These are phyloP conservation scores for Trachymyrmex cornetzi DNA, from an alignment of 1,140 invertebrate species.

Conservation along the genomic window DNA sequence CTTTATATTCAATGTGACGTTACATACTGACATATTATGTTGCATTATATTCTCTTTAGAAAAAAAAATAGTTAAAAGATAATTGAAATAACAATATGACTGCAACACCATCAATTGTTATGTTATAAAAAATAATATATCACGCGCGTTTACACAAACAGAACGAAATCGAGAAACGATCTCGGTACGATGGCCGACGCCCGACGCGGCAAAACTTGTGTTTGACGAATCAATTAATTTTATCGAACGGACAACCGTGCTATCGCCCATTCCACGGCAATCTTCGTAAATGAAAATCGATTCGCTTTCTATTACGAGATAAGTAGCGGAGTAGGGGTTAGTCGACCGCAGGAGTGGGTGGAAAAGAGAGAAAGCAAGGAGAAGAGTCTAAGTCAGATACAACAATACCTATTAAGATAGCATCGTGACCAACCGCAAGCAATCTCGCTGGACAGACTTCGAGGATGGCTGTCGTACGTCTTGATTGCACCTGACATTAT, in stretches of 20 bases:
- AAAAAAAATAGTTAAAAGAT: neutral
- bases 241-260: constrained; percentile 62
- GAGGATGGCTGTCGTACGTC: constrained; percentile 54
- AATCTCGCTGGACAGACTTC: constrained; percentile 68
- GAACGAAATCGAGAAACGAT: constrained; percentile 12
- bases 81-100: neutral
- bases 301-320: constrained; percentile 71
- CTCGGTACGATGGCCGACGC: neutral
- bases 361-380: constrained; percentile 14
- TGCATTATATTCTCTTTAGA: neutral
- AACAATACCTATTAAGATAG: constrained; percentile 76
- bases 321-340: constrained; percentile 60
- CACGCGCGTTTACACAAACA: neutral
- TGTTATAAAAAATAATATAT: constrained; percentile 17
- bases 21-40: neutral
- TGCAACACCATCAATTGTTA: neutral
- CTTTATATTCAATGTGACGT: constrained; percentile 22
- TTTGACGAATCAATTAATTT: constrained; percentile 75
- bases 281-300: constrained; percentile 75
- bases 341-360: neutral
- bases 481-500: constrained; percentile 69
- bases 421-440: constrained; percentile 70
- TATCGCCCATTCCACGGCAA: constrained; percentile 39
- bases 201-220: constrained; percentile 39
- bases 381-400: constrained; percentile 70